Base-by-base conservation (phyloP, 2,797 vertebrate species). In the Scleropages formosus region DNA sequence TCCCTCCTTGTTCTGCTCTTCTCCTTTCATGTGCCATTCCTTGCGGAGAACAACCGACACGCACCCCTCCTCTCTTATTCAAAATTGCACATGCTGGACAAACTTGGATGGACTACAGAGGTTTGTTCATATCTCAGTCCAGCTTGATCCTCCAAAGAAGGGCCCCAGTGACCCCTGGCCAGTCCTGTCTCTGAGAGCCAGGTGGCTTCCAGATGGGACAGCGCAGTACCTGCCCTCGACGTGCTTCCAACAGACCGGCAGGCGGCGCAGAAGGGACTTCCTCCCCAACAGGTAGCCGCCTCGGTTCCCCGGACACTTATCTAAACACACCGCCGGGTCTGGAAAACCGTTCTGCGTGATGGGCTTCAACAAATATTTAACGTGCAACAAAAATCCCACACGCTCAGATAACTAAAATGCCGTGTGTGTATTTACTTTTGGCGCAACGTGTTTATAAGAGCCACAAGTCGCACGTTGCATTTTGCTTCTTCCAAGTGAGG, bases 161-260 rank as follows among this genome's bases (percentile, higher is more conserved):
- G 65, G 77, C 80, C 78, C 59, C 7, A 47, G 69, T 81, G 84
- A 90, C 87, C 88, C 72, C 64, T 85, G 82, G 87, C 88, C 87
- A 77, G 66, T 80, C 79, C 60, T 49, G 74, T 83, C 88, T 90
- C 85, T 88, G 85, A 88, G 44, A 31, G 68, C 79, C 90, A 92
- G 90, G 86, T 93, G 91, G 81, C 83, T 82, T 87, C 88, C 91
- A 93, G 88, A 92, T 93, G 92, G 90, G 84, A 68, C 80, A 15
- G 27, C 6, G 2, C 31, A 39, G 31, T 82, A 76, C 76, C 80
- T 80, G 78, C 6, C 11, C 53, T 56, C 39, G 47, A 2, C 1
- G 24, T 60, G 12, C 39, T 58, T 0, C 59, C 2, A n/a, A 77
- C 63, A 31, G 44, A 58, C 80, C 87, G 82, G 82, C 84, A 88